Evolutionary conservation across 2,113 vertebrate species (phyloP), one percentile per base, ranked within the genome.

Genomic region (Mastomys coucha): DNA sequence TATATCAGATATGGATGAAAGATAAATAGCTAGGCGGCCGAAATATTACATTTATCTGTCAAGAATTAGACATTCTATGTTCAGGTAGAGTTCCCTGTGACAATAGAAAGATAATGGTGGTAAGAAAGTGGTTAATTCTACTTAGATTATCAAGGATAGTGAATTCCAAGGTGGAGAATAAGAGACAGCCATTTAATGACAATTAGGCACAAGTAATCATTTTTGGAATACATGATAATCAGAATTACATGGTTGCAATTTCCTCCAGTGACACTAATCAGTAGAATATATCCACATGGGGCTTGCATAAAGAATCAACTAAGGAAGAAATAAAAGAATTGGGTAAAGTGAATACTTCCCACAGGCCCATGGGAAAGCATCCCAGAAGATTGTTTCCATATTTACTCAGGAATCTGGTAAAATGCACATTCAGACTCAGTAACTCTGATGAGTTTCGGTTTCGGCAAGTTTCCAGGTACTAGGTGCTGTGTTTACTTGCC

Each of bases 91-190:
- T 12, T 10, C 9, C 65, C 16, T 28, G 2, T 69, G 33, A 24
- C 16, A 45, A 75, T 70, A 65, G 7, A 65, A 80, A 51, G 63
- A 72, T 36, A 89, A 94, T 60, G 1, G 10, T 67, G 45, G 16
- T 13, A 80, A 78, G 19, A 65, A 88, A 81, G 39, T 78, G 39
- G 20, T 76, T 91, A 93, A 73, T 14, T 89, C 13, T 75, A 39
- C 88, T 93, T 80, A 82, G 24, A 51, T 75, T 49, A 63, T 89
- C 36, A 45, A 89, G 26, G 42, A 1, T 49, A 33, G 45, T 91
- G 28, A 76, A 86, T 69, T 94, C 87, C n/a, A 69, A 22, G 12
- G 2, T 97, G 20, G 85, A 33, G 36, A 82, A 13, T 75, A 93
- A 53, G 53, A 82, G 45, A 78, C 31, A 86, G 19, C 6, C 14